Evolutionary conservation across 2,113 vertebrate genomes (phyloP).

Genomic region (Ibidorhyncha struthersii): DNA sequence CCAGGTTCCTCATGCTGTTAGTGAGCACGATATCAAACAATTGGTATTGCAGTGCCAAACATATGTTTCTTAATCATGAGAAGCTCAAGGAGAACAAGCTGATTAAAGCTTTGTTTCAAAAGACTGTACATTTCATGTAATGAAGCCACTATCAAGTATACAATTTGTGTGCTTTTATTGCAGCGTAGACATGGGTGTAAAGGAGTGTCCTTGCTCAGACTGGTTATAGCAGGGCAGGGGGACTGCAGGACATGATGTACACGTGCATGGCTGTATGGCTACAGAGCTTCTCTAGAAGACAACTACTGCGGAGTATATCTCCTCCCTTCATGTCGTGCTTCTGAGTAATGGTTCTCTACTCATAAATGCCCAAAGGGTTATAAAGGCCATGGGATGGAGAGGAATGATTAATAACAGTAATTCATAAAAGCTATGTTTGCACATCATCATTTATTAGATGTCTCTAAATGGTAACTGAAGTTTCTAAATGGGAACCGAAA

Average conservation of each 20-base stretch:
- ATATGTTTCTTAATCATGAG: background rate
- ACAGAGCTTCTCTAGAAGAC: background rate
- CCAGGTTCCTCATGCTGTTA: background rate
- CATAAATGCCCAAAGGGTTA: background rate
- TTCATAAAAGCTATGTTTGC: background rate
- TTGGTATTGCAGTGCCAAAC: background rate
- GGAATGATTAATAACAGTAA: background rate
- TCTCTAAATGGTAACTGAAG: background rate
- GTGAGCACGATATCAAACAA: background rate
- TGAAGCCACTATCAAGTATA: background rate
- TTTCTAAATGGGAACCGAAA: background rate
- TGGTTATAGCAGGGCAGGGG: background rate
- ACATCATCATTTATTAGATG: background rate
- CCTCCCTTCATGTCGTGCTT: background rate
- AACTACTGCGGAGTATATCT: background rate
- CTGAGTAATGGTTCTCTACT: background rate
- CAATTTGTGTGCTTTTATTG: background rate
- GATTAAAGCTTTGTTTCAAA: background rate
- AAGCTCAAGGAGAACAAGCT: no score
- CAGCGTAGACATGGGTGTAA: background rate
- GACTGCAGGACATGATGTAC: background rate
- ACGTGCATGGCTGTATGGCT: accelerated
- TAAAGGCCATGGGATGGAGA: background rate
- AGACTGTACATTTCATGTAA: background rate
- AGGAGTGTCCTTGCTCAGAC: background rate